Conservation (phyloP, 1,140 invertebrate species). For the Ostrea denselamellosa region DNA sequence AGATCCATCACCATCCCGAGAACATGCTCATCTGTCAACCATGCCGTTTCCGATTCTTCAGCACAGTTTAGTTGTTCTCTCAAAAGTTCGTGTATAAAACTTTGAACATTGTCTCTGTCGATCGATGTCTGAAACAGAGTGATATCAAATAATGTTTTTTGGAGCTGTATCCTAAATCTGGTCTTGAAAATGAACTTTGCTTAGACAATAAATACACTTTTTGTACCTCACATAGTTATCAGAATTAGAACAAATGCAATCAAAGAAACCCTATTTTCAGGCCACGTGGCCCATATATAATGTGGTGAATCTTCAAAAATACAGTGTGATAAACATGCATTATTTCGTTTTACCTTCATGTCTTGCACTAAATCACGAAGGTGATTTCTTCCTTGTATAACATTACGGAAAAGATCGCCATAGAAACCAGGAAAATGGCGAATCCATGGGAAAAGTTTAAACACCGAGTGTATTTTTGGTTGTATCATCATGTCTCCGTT, state of each 20-base stretch:
- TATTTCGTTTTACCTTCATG: conserved; percentile 44
- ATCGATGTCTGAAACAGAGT: conserved; percentile 27
- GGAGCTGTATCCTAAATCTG: no score
- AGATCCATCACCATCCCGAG: conserved; percentile 55
- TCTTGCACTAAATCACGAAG: conserved; percentile 31
- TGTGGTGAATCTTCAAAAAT: no score
- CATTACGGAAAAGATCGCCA: conserved; percentile 38
- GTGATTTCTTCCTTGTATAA: conserved; percentile 22
- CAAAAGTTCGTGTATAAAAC: conserved; percentile 52
- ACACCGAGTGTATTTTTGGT: conserved; percentile 49
- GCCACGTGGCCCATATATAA: no score
- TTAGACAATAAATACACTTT: no score
- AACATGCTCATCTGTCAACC: conserved; percentile 55
- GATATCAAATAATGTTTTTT: neutral
- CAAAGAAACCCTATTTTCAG: no score
- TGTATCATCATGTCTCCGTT: conserved; percentile 57
- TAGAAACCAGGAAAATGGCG: conserved; percentile 46
- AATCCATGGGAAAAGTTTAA: conserved; percentile 56
- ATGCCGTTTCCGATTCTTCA: conserved; percentile 24
- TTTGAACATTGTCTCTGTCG: conserved; percentile 38
- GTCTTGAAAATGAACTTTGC: no score
- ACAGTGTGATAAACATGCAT: neutral
- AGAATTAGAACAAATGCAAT: no score
- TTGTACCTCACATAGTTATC: no score
- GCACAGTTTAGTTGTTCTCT: neutral